phyloP scores from a whole-genome alignment of 2,113 vertebrate genomes.

The Gopherus evgoodei region DNA sequence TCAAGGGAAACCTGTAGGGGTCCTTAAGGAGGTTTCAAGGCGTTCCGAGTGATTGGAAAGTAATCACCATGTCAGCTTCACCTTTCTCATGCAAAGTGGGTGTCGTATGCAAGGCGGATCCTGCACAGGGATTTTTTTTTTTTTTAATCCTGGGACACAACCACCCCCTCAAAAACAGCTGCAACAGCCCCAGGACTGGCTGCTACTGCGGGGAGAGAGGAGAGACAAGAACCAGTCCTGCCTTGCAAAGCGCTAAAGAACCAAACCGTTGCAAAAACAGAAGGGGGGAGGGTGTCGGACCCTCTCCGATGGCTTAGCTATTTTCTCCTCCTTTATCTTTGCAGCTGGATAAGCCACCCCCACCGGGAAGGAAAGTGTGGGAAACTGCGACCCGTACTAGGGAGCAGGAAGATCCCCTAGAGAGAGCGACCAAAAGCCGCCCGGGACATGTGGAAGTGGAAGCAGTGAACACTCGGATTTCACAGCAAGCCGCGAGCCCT shows the following conservation, averaged over 20 bases:
- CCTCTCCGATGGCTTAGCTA: slow-evolving; percentile 44
- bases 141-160: slow-evolving; percentile 20
- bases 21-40: slow-evolving; percentile 80
- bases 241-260: not conserved
- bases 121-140: slow-evolving; percentile 78
- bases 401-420: not conserved
- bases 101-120: slow-evolving; percentile 91
- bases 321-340: slow-evolving; percentile 56
- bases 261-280: slow-evolving; percentile 6
- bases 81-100: slow-evolving; percentile 94
- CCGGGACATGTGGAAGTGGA: not conserved
- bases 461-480: not conserved
- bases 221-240: not conserved
- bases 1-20: slow-evolving; percentile 70
- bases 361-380: slow-evolving; percentile 25
- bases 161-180: slow-evolving; percentile 41
- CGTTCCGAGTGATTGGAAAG: slow-evolving; percentile 88
- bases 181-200: slow-evolving; percentile 11
- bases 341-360: slow-evolving; percentile 28
- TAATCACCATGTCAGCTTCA: slow-evolving; percentile 92
- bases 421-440: not conserved
- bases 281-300: not conserved
- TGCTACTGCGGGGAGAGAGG: not conserved
- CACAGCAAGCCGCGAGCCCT: rapidly evolving
- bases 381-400: not conserved